Evolutionary conservation across 2,797 vertebrate species (phyloP).

Genomic region (Spondyliosoma cantharus): DNA sequence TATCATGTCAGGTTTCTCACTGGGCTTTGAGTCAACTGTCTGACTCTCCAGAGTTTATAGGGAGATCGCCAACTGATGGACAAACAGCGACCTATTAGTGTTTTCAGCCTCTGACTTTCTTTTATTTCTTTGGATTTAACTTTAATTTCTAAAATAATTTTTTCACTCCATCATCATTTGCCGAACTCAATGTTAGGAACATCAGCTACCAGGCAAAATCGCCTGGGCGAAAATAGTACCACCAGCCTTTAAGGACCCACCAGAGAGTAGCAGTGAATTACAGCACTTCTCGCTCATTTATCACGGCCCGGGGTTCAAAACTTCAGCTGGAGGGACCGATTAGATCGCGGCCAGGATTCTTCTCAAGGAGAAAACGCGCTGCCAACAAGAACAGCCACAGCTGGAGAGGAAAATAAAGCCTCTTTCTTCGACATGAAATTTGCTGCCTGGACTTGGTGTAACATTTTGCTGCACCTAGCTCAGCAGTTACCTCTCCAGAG

Average conservation of each 20-base stretch:
- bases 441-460: slow-evolving; percentile 48
- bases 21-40: slow-evolving; percentile 42
- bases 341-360: slow-evolving; percentile 60
- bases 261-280: slow-evolving; percentile 62
- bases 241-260: slow-evolving; percentile 49
- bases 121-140: slow-evolving; percentile 19
- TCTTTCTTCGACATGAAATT: slow-evolving; percentile 68
- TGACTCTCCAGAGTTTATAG: slow-evolving; percentile 35
- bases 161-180: slow-evolving; percentile 11
- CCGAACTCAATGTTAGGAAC: background rate
- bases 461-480: slow-evolving; percentile 55
- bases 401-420: slow-evolving; percentile 74
- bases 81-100: slow-evolving; percentile 23
- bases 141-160: slow-evolving; percentile 10
- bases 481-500: slow-evolving; percentile 32
- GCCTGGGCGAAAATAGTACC: slow-evolving; percentile 48
- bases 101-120: slow-evolving; percentile 6
- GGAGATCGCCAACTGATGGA: slow-evolving; percentile 13
- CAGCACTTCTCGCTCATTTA: slow-evolving; percentile 68
- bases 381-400: slow-evolving; percentile 73
- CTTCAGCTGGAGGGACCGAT: slow-evolving; percentile 56
- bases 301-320: slow-evolving; percentile 64
- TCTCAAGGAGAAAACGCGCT: slow-evolving; percentile 50
- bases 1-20: slow-evolving; percentile 47
- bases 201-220: slow-evolving; percentile 33